Conservation (phyloP, 30 jellyfish, hydroid and myxozoan genomes). For the Sanderia malayensis region DNA sequence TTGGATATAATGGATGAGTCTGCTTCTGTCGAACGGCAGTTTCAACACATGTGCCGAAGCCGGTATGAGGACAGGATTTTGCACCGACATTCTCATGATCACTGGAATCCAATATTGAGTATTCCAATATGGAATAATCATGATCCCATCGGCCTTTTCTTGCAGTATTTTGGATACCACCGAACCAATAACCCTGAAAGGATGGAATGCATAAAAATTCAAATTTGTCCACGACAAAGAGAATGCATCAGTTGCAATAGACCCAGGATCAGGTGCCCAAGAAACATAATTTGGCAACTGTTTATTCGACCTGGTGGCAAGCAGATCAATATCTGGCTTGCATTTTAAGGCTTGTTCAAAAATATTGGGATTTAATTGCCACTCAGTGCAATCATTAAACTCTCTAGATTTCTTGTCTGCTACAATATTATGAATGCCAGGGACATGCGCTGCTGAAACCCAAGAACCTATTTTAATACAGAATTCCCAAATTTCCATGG, state of each 20-base stretch:
- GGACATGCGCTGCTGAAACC: slow-evolving; percentile 35
- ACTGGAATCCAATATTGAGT: slow-evolving; percentile 17
- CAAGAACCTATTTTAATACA: background rate
- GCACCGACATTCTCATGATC: background rate
- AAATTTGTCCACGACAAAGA: background rate
- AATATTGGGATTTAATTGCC: background rate
- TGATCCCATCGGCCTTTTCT: slow-evolving; percentile 21
- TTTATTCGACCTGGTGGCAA: slow-evolving; percentile 19
- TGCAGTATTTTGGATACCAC: background rate
- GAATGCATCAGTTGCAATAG: slow-evolving; percentile 12
- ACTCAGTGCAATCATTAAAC: slow-evolving; percentile 15
- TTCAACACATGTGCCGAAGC: no score
- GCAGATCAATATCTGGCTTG: slow-evolving; percentile 5
- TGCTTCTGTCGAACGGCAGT: slow-evolving; percentile 1
- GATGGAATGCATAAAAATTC: slow-evolving; percentile 21
- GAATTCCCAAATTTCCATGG: slow-evolving; percentile 12
- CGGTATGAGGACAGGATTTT: background rate
- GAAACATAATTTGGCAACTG: slow-evolving; percentile 10
- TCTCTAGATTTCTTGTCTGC: slow-evolving; percentile 17
- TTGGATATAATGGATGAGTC: background rate
- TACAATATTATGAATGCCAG: slow-evolving; percentile 3
- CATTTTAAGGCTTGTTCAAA: background rate
- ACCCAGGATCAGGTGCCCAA: slow-evolving; percentile 33
- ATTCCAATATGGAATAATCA: slow-evolving; percentile 8
- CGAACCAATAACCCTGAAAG: slow-evolving; percentile 12